Conservation (phyloP, 2,113 vertebrate genomes). For the Cottus gobio region DNA sequence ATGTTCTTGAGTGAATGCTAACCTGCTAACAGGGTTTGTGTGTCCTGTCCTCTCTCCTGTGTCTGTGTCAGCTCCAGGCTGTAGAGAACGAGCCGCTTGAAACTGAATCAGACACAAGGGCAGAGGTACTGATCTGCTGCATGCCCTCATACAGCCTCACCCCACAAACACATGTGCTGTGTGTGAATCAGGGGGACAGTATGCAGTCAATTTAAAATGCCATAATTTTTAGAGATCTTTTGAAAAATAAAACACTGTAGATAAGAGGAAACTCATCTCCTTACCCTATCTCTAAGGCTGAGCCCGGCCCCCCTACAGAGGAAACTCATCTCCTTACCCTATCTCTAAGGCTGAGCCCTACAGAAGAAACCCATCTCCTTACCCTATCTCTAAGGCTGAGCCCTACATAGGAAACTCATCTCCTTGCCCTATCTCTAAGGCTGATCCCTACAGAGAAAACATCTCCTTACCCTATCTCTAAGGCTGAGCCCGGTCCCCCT, state of each 20-base stretch:
- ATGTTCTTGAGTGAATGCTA: slow-evolving; percentile 24
- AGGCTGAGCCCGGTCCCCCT: too few species aligned
- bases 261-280: background rate
- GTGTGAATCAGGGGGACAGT: background rate
- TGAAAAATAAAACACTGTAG: background rate
- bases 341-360: too few species aligned
- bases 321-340: too few species aligned
- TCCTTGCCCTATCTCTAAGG: too few species aligned
- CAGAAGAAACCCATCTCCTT: too few species aligned
- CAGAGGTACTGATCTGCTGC: slow-evolving; percentile 72
- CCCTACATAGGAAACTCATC: too few species aligned
- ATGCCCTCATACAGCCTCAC: slow-evolving; percentile 36
- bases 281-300: too few species aligned
- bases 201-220: background rate
- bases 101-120: slow-evolving; percentile 69
- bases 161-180: background rate
- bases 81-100: slow-evolving; percentile 71
- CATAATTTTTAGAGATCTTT: background rate
- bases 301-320: too few species aligned
- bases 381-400: too few species aligned
- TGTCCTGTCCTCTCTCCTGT: slow-evolving; percentile 22
- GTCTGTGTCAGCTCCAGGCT: slow-evolving; percentile 52
- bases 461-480: too few species aligned
- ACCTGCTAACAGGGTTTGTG: slow-evolving; percentile 49
- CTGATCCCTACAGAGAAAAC: too few species aligned